phyloP scores from a whole-genome alignment of 2,888 invertebrate genomes.

The Scaptomyza reducta region DNA sequence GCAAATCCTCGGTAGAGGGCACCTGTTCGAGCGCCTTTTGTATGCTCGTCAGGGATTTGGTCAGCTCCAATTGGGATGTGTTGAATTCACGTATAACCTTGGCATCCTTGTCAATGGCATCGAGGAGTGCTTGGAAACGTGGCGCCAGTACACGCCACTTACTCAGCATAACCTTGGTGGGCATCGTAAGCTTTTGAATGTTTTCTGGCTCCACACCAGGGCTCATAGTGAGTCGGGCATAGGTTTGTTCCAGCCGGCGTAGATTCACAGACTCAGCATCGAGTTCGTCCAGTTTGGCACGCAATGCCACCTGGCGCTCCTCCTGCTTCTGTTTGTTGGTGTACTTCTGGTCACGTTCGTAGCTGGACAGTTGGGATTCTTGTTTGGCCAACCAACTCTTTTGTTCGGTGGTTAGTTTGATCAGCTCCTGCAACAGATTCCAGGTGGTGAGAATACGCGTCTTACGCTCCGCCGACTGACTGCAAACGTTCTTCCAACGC shows the following conservation, averaged over 20 bases:
- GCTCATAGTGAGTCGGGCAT: conserved; percentile 88
- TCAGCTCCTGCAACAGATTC: conserved; percentile 87
- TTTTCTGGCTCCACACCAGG: conserved; percentile 89
- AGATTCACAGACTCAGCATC: conserved; percentile 86
- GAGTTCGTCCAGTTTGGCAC: conserved; percentile 86
- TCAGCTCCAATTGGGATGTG: conserved; percentile 89
- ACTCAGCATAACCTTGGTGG: conserved; percentile 86
- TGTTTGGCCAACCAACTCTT: conserved; percentile 87
- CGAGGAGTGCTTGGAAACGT: conserved; percentile 86
- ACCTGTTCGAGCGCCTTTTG: conserved; percentile 90
- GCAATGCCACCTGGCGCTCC: conserved; percentile 86
- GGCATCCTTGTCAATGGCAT: conserved; percentile 86
- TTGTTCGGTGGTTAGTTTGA: conserved; percentile 86
- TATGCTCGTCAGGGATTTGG: conserved; percentile 89
- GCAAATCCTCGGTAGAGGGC: conserved; percentile 86
- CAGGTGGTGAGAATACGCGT: conserved; percentile 87
- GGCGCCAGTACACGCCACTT: conserved; percentile 88
- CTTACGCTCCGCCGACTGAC: conserved; percentile 89
- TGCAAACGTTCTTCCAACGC: conserved; percentile 92
- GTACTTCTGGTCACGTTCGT: conserved; percentile 87
- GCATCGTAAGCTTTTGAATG: conserved; percentile 87
- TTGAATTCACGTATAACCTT: conserved; percentile 89
- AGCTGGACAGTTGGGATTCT: conserved; percentile 86
- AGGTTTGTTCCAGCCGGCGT: conserved; percentile 88
- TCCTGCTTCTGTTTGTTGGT: conserved; percentile 86